Percentiles rank a stretch among this genome's conserved stretches.
Conservation (phyloP, 2,888 invertebrate genomes). For the Hipparchia semele region DNA sequence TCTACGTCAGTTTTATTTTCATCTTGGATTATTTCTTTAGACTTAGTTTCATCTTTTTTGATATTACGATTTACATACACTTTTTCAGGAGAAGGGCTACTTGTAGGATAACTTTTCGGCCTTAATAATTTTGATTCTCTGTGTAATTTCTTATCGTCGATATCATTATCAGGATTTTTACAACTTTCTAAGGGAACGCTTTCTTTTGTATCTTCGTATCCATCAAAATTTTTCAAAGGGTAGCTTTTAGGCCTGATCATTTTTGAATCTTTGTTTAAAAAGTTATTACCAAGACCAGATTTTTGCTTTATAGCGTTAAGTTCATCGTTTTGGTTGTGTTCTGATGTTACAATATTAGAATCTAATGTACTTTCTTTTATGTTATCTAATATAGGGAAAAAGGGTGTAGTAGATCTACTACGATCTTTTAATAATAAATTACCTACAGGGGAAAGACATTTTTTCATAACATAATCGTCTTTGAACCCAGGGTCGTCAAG, state of each 20-base stretch:
- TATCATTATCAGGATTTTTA: slow-evolving; percentile 36
- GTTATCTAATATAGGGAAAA: slow-evolving; percentile 78
- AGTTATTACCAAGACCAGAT: slow-evolving; percentile 45
- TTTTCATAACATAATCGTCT: slow-evolving; percentile 57
- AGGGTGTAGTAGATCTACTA: slow-evolving; percentile 76
- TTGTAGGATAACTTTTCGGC: slow-evolving; percentile 85
- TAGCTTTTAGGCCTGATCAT: slow-evolving; percentile 84
- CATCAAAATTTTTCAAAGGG: slow-evolving; percentile 72
- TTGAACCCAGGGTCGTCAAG: slow-evolving; percentile 50
- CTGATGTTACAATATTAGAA: slow-evolving; percentile 42
- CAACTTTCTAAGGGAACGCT: slow-evolving; percentile 45
- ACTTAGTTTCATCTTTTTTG: slow-evolving; percentile 58
- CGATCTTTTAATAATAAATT: slow-evolving; percentile 65
- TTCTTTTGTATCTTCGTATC: slow-evolving; percentile 58
- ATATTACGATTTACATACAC: slow-evolving; percentile 56
- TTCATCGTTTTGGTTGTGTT: slow-evolving; percentile 43
- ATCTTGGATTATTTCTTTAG: slow-evolving; percentile 48
- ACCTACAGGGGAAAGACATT: slow-evolving; percentile 67
- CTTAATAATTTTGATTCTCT: slow-evolving; percentile 77
- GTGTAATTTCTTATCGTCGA: slow-evolving; percentile 51
- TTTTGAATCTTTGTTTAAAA: slow-evolving; percentile 68
- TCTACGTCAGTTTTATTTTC: slow-evolving; percentile 66
- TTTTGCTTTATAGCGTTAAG: slow-evolving; percentile 41
- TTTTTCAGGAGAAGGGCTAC: slow-evolving; percentile 74
- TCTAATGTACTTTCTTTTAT: slow-evolving; percentile 72